A percentile compares a stretch with the other conserved stretches of the same genome.
Evolutionary conservation across 2,113 vertebrate genomes (phyloP).

Genomic region (Nipponia nippon): DNA sequence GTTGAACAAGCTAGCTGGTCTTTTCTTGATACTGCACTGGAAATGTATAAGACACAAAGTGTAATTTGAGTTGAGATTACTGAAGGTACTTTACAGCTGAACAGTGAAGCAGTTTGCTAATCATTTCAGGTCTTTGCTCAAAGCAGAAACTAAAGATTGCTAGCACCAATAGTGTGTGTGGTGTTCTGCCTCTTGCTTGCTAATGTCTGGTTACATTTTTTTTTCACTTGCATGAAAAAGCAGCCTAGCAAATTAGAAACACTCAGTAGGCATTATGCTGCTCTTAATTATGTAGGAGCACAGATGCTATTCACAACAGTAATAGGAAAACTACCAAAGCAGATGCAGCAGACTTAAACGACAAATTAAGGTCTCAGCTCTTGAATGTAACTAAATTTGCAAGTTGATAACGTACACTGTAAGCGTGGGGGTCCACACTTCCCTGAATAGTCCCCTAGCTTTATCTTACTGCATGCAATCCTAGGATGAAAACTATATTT

Average conservation of each 20-base stretch:
- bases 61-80: neutral
- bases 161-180: neutral
- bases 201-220: neutral
- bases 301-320: neutral
- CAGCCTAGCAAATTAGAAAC: slow-evolving; percentile 3
- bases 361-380: neutral
- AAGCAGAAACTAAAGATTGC: neutral
- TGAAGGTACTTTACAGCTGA: neutral
- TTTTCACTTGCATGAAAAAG: neutral
- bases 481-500: neutral
- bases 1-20: neutral
- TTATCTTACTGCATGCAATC: neutral
- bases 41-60: neutral
- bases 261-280: neutral
- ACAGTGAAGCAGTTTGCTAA: neutral
- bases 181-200: neutral
- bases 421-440: accelerated
- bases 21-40: neutral
- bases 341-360: neutral
- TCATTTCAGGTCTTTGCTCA: neutral
- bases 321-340: slow-evolving; percentile 17
- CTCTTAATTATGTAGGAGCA: slow-evolving; percentile 17
- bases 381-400: neutral
- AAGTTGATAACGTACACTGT: neutral
- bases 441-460: neutral